phyloP scores from a whole-genome alignment of 2,888 invertebrate species.

The Nephrotoma guestfalica region DNA sequence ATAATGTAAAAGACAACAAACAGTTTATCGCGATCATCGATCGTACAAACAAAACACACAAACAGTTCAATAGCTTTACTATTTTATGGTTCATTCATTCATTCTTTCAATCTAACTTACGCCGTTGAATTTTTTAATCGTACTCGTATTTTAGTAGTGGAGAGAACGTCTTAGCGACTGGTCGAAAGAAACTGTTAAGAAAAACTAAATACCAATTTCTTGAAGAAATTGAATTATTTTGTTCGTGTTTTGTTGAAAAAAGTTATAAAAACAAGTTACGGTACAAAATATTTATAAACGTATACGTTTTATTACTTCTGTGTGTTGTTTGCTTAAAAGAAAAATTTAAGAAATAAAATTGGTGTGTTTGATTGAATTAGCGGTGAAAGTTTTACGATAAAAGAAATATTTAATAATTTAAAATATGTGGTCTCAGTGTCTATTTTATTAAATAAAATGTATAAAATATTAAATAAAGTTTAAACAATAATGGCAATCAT shows the following conservation, averaged over 20 bases:
- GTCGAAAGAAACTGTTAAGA: not conserved
- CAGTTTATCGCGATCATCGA: not conserved
- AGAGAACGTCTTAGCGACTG: not conserved
- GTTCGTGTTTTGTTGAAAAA: not conserved
- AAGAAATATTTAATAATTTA: not conserved
- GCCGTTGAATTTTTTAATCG: not conserved
- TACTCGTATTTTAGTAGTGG: not conserved
- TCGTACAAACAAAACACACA: not conserved
- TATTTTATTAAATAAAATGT: not conserved
- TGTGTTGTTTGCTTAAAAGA: not conserved
- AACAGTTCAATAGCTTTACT: not conserved
- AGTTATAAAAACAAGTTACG: not conserved
- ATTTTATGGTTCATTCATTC: not conserved
- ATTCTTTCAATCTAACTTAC: not conserved
- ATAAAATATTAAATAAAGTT: not conserved
- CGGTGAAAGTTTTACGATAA: not conserved
- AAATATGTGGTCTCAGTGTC: not conserved
- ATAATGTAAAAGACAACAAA: not conserved
- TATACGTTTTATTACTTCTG: not conserved
- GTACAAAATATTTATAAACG: not conserved
- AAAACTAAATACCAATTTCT: not conserved
- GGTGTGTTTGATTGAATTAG: not conserved
- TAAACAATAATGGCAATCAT: not conserved
- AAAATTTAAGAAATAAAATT: not conserved
- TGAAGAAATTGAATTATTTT: not conserved